Conservation (phyloP, 2,888 invertebrate species). For the Ferdinandea cuprea region DNA sequence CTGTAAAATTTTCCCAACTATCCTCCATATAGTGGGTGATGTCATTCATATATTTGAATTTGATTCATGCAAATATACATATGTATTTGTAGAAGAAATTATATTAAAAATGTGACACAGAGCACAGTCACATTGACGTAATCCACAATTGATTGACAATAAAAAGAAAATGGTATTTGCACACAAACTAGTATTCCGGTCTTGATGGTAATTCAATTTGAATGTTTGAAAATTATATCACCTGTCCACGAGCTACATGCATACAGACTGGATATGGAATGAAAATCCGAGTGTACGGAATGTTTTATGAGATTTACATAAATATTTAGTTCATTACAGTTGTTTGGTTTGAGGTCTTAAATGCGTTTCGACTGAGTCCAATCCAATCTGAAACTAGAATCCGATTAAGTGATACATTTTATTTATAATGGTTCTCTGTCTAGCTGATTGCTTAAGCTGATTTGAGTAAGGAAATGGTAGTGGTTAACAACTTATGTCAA, state of each 20-base stretch:
- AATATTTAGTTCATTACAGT: constrained; percentile 18
- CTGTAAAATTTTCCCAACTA: not conserved
- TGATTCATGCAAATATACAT: constrained; percentile 15
- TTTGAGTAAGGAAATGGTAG: constrained; percentile 1
- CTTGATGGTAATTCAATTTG: constrained; percentile 39
- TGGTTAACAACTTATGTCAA: too few species aligned
- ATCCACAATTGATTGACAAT: constrained; percentile 59
- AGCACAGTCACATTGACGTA: constrained; percentile 22
- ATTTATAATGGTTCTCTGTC: constrained; percentile 1
- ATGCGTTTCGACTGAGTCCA: too few species aligned
- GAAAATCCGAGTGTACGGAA: constrained; percentile 1
- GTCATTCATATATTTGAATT: constrained; percentile 20
- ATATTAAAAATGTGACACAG: constrained; percentile 15
- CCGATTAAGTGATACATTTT: constrained; percentile 43
- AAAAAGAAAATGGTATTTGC: constrained; percentile 50
- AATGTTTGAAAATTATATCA: constrained; percentile 25
- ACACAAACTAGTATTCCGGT: constrained; percentile 16
- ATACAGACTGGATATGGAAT: not conserved
- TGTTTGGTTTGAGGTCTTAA: constrained; percentile 5
- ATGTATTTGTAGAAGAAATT: constrained; percentile 15
- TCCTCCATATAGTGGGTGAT: constrained; percentile 43
- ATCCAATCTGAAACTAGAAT: constrained; percentile 1
- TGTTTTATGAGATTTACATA: constrained; percentile 41
- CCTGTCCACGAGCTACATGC: constrained; percentile 3
- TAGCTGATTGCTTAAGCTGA: constrained; percentile 31